Base-by-base conservation (phyloP, 2,113 vertebrate species). In the Petaurus breviceps region DNA sequence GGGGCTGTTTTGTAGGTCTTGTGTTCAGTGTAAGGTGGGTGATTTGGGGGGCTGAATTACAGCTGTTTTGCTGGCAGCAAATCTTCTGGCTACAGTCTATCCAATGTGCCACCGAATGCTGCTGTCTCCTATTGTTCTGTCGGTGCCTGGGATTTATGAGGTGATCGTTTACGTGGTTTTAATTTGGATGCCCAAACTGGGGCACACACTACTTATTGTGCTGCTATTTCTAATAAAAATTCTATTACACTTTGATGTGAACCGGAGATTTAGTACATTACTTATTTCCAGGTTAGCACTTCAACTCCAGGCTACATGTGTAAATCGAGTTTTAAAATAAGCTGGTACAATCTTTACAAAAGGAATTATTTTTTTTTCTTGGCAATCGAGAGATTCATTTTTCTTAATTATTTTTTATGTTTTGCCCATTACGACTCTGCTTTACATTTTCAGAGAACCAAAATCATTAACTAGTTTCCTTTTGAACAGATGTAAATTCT, bases 391-490 rank as follows among this genome's bases (percentile, higher is more conserved):
- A 52, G 12, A 43, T 6, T 92, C 1, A 51, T 96, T 96, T 96
- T 93, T 95, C 3, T 2, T 92, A 94, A 97, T 95, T 94, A 93
- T 93, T 97, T 97, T 97, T 95, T 0, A 93, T 57, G 10, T 55
- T 51, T 92, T 95, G 43, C 54, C 37, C 93, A 91, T 94, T 94
- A n/a, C 14, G 95, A 31, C 49, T 25, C 57, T 52, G 84, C 68
- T 84, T 96, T 90, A 57, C 22, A 94, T 96, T 97, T 97, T 92
- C 52, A 68, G 90, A 92, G 25, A 97, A 31, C 6, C 25, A 37
- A 97, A 97, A 95, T 96, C n/a, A 90, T 96, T 96, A 96, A 96
- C 92, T 92, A 93, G 61, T 46, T 96, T 94, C 51, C 50, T 96
- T 97, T 95, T 84, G 57, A 96, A 90, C 92, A 89, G 91, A 90